phyloP scores from a whole-genome alignment of 2,888 invertebrate genomes.

The Acleris sparsana region DNA sequence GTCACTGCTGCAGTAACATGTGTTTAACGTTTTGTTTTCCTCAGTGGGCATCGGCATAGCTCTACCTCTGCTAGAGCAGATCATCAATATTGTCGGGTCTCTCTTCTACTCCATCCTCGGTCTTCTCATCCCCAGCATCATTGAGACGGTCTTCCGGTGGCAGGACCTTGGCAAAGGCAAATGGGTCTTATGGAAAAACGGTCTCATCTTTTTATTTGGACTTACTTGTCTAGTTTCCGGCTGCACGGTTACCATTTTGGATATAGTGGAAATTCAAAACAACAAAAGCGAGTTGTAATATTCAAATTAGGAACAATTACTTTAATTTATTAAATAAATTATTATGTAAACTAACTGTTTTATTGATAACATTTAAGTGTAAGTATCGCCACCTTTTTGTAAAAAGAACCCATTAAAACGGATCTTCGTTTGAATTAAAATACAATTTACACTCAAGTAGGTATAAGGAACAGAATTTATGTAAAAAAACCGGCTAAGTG shows the following conservation, averaged over 20 bases:
- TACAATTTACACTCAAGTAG: too few relatives aligned
- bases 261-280: conserved; percentile 74
- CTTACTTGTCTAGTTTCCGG: conserved; percentile 86
- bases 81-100: conserved; percentile 77
- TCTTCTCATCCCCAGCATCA: conserved; percentile 87
- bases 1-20: neutral
- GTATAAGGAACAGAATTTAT: too few relatives aligned
- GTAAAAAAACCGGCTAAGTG: too few relatives aligned
- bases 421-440: too few relatives aligned
- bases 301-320: neutral
- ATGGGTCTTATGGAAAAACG: conserved; percentile 89
- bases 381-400: too few relatives aligned
- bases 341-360: too few relatives aligned
- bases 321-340: too few relatives aligned
- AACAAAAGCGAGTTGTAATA: conserved; percentile 59
- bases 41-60: conserved; percentile 74
- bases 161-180: conserved; percentile 86
- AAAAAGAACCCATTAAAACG: too few relatives aligned
- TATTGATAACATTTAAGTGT: too few relatives aligned
- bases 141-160: conserved; percentile 89
- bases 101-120: conserved; percentile 89
- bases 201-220: conserved; percentile 84
- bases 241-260: conserved; percentile 71
- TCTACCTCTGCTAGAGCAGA: conserved; percentile 76
- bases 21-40: conserved; percentile 40